phyloP scores from a whole-genome alignment of 2,888 invertebrate species.

The Cylloceria caligata region DNA sequence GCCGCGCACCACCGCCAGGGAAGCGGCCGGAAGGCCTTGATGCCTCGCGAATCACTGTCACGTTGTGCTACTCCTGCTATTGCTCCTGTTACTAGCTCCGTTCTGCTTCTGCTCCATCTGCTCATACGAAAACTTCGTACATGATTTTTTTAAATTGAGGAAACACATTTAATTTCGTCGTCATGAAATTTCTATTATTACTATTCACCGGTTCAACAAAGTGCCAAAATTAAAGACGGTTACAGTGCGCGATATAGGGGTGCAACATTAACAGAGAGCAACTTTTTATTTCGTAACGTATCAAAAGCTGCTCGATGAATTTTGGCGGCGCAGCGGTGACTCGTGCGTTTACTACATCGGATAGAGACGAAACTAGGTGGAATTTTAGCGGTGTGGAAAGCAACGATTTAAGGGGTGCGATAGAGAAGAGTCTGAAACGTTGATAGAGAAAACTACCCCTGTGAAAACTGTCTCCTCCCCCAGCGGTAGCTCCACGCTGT shows the following conservation, averaged over 20 bases:
- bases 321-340: background rate
- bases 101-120: background rate
- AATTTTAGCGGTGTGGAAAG: background rate
- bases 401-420: background rate
- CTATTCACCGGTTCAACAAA: slow-evolving; percentile 37
- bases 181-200: background rate
- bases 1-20: slow-evolving; percentile 82
- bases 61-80: slow-evolving; percentile 56
- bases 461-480: background rate
- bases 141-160: background rate
- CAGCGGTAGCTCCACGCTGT: slow-evolving; percentile 42
- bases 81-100: slow-evolving; percentile 18
- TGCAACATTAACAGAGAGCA: background rate
- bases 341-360: background rate
- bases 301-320: background rate
- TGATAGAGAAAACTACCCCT: slow-evolving; percentile 1
- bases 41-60: slow-evolving; percentile 68
- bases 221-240: slow-evolving; percentile 73
- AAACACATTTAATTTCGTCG: background rate
- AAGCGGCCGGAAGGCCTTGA: slow-evolving; percentile 77
- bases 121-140: background rate
- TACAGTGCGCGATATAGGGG: slow-evolving; percentile 84
- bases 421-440: background rate
- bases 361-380: background rate
- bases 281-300: background rate